Conservation (phyloP, 2,113 vertebrate genomes). For the Delphinus delphis region DNA sequence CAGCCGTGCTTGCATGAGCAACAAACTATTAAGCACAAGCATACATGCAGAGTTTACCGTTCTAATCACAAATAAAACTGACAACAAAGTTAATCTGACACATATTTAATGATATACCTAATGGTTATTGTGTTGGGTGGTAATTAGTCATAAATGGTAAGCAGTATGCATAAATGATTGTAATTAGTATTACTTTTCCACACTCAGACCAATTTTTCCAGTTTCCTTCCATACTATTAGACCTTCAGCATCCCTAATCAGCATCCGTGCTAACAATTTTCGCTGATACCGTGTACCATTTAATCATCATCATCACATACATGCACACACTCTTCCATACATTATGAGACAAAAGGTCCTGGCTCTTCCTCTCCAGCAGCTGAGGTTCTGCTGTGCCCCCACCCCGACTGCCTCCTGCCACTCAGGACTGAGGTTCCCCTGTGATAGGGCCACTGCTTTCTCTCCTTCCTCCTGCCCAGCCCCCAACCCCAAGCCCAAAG, state of each 20-base stretch:
- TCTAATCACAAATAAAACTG: conserved; percentile 77
- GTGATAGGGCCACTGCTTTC: conserved; percentile 14
- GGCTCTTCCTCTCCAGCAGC: conserved; percentile 65
- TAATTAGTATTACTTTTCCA: conserved; percentile 78
- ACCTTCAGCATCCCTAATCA: conserved; percentile 73
- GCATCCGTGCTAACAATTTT: conserved; percentile 70
- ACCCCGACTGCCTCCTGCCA: conserved; percentile 14
- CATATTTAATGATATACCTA: conserved; percentile 78
- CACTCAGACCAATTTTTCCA: conserved; percentile 73
- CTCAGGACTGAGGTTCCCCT: conserved; percentile 1
- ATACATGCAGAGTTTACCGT: conserved; percentile 78
- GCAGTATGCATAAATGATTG: conserved; percentile 76
- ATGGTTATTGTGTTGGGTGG: conserved; percentile 77
- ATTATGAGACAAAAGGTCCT: conserved; percentile 75
- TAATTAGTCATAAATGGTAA: conserved; percentile 79
- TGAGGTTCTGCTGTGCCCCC: conserved; percentile 55
- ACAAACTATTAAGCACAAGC: conserved; percentile 75
- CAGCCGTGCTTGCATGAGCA: conserved; percentile 78
- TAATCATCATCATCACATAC: conserved; percentile 79
- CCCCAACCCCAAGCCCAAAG: background rate
- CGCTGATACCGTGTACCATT: conserved; percentile 68
- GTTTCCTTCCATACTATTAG: conserved; percentile 71
- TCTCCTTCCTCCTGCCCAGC: conserved; percentile 35
- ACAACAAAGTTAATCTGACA: conserved; percentile 78
- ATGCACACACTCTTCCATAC: conserved; percentile 76